These are phyloP conservation scores for Chrysomela aeneicollis DNA, from an alignment of 2,888 invertebrate species.

Conservation along the genomic window DNA sequence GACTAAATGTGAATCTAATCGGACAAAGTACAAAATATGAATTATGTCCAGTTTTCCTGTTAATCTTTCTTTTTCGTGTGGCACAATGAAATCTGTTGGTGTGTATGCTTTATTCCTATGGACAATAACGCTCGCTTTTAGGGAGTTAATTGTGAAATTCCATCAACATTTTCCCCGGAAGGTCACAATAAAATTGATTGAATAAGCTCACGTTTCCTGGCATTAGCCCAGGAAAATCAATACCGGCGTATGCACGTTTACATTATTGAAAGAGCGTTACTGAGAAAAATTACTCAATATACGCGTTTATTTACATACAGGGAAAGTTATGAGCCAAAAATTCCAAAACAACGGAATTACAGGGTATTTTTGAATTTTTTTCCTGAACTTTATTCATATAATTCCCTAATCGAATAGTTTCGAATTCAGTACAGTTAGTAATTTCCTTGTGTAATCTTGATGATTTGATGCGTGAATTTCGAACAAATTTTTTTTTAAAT, in stretches of 20 bases:
- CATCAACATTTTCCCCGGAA: background rate
- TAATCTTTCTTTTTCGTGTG: background rate
- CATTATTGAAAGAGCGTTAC: background rate
- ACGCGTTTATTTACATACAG: too few species aligned
- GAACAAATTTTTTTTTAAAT: too few species aligned
- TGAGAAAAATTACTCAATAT: background rate
- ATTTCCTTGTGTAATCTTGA: too few species aligned
- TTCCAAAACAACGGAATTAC: too few species aligned
- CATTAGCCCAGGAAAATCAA: conserved; percentile 1
- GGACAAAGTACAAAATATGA: conserved; percentile 4
- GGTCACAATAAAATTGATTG: background rate
- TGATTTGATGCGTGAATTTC: too few species aligned
- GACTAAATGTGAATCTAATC: conserved; percentile 4
- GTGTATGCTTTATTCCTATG: background rate
- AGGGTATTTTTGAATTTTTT: too few species aligned
- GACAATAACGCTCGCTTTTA: background rate
- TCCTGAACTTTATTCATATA: too few species aligned
- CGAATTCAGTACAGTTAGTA: too few species aligned
- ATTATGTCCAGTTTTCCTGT: background rate
- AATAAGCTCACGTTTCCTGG: background rate
- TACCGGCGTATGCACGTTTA: background rate
- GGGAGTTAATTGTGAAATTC: background rate
- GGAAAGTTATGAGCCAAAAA: too few species aligned
- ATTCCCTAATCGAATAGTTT: too few species aligned
- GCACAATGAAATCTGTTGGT: too few species aligned